Evolutionary conservation across 2,888 invertebrate species (phyloP).

Genomic region (Helleia helle): DNA sequence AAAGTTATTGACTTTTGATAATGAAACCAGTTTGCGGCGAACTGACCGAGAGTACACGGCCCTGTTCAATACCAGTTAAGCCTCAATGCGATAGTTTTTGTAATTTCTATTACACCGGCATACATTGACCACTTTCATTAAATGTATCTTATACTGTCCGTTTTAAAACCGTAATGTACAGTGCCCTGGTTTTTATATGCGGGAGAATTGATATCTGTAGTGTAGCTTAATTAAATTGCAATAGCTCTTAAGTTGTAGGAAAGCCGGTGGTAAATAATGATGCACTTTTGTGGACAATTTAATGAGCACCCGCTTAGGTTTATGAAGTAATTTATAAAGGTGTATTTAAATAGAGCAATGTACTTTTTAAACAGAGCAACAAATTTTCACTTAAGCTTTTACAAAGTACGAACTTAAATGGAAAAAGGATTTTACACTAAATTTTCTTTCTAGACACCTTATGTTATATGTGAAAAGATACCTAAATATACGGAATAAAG

Average conservation of each 20-base stretch:
- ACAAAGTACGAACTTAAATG: too few species aligned
- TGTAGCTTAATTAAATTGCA: conserved; percentile 32
- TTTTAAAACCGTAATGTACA: conserved; percentile 37
- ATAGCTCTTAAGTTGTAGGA: conserved; percentile 28
- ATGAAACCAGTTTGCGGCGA: conserved; percentile 67
- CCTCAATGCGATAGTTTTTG: conserved; percentile 29
- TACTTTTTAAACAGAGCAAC: not conserved
- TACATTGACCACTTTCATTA: conserved; percentile 39
- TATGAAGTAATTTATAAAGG: not conserved
- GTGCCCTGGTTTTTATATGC: not conserved
- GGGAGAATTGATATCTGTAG: not conserved
- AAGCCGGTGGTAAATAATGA: conserved; percentile 15
- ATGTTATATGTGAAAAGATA: too few species aligned
- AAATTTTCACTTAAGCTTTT: not conserved
- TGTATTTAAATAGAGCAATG: not conserved
- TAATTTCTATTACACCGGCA: conserved; percentile 25
- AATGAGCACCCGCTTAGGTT: not conserved
- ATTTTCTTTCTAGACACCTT: too few species aligned
- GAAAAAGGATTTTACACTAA: too few species aligned
- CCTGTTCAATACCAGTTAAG: conserved; percentile 60
- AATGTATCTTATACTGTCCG: conserved; percentile 10
- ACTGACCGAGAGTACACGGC: conserved; percentile 64
- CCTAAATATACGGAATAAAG: too few species aligned
- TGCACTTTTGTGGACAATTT: conserved; percentile 16
- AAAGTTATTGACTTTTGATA: conserved; percentile 75